Evolutionary conservation across 2,113 vertebrate species (phyloP).

Genomic region (Notarius quadriscutis): DNA sequence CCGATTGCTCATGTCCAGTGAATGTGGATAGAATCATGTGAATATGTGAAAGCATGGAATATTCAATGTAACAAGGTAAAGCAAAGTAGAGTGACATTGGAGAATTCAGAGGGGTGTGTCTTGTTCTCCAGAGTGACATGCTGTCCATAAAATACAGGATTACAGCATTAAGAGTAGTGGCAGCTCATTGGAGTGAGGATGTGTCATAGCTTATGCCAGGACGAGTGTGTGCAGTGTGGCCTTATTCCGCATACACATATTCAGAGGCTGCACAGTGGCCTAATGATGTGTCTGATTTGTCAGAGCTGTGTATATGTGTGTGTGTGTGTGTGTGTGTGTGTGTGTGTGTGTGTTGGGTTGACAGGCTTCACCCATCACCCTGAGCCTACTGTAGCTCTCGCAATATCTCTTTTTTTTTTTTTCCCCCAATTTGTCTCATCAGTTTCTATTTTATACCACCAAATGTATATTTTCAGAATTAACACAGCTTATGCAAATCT

Average conservation of each 20-base stretch:
- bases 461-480: neutral
- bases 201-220: constrained; percentile 33
- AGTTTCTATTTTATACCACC: neutral
- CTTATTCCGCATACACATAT: constrained; percentile 23
- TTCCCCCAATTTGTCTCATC: neutral
- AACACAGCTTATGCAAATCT: neutral
- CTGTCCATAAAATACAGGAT: neutral
- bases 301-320: constrained; percentile 14
- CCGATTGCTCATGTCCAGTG: no score
- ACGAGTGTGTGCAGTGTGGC: constrained; percentile 19
- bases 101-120: neutral
- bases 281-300: constrained; percentile 39
- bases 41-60: neutral
- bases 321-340: constrained; percentile 39
- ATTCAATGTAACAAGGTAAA: constrained; percentile 1
- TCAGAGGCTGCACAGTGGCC: constrained; percentile 28
- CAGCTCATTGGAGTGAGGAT: constrained; percentile 31
- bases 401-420: neutral
- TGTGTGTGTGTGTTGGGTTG: neutral
- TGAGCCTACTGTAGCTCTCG: constrained; percentile 14
- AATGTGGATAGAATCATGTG: neutral
- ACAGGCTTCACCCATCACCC: constrained; percentile 33
- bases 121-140: neutral
- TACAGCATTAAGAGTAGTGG: neutral
- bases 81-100: neutral